Evolutionary conservation across 2,888 invertebrate species (phyloP), one percentile per base, ranked within the genome.

Genomic region (Tolmerus cingulatus): DNA sequence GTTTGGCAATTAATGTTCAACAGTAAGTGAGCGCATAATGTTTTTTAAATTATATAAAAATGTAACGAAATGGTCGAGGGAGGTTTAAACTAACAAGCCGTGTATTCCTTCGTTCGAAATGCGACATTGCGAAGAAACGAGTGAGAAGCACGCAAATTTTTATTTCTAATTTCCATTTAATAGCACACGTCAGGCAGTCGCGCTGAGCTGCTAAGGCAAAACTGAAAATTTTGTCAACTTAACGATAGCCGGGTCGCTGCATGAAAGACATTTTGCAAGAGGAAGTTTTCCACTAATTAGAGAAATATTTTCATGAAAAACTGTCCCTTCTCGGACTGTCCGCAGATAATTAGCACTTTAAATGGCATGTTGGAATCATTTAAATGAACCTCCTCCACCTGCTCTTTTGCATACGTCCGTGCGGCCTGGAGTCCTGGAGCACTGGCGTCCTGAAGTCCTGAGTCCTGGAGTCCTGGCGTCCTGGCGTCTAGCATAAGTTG

Each of bases 271-370:
- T 37, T 76, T 19, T 2, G 40, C 46, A 14, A 9, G 37, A 40
- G 43, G 23, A 81, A 81, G 55, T 81, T 81, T 30, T 7, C 23
- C 55, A 14, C 55, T 81, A 81, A 81, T 81, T 81, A 55, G 34
- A 34, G 55, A 81, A 81, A 55, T 55, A 55, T 30, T 30, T 81
- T 30, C 55, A 55, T 55, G 30, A 16, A 57, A 81, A 16, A 9
- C 5, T 34, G 30, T 3, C 30, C 55, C n/a, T 2, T 55, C 30
- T 55, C 30, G 1, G 40, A 23, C 74, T 74, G 57, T 66, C 57
- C 40, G 37, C 55, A 34, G 43, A 86, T 51, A 86, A 86, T 78
- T 77, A 78, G 34, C 77, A 86, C 78, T 78, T 40, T 37, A 55
- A 46, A 86, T 74, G 78, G 34, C 86, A 77, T 77, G 55, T 86